Conservation (phyloP, 1,140 invertebrate species). For the Bilobella aurantiaca region DNA sequence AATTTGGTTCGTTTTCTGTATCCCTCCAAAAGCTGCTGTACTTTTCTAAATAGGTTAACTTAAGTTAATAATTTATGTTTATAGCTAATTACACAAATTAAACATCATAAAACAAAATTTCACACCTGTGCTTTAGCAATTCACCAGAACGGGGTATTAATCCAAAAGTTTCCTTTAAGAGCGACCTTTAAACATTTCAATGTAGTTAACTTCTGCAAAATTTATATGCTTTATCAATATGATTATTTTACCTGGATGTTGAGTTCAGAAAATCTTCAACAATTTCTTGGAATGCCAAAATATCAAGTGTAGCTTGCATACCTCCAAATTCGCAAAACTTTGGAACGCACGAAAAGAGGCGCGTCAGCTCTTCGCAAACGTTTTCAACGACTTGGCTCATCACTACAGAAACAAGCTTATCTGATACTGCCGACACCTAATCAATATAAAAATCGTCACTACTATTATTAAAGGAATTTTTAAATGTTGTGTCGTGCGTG, state of each 20-base stretch:
- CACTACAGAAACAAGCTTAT: conserved; percentile 60
- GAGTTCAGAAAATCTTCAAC: conserved; percentile 45
- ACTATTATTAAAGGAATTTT: no score
- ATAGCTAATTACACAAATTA: no score
- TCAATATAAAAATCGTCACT: conserved; percentile 22
- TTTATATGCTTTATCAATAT: background rate
- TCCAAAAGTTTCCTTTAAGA: conserved; percentile 26
- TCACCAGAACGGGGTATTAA: conserved; percentile 24
- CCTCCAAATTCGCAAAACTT: conserved; percentile 56
- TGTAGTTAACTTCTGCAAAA: background rate
- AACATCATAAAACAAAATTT: background rate
- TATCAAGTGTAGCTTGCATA: conserved; percentile 56
- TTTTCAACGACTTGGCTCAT: conserved; percentile 77
- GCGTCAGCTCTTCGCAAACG: conserved; percentile 77
- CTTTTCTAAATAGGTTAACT: conserved; percentile 22
- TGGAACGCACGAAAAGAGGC: conserved; percentile 68
- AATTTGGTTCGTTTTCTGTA: conserved; percentile 23
- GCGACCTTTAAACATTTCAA: conserved; percentile 11
- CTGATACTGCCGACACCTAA: conserved; percentile 68
- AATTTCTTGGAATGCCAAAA: conserved; percentile 48
- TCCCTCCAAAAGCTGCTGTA: conserved; percentile 24
- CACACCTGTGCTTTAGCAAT: conserved; percentile 19
- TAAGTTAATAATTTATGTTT: no score
- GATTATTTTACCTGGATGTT: conserved; percentile 45
- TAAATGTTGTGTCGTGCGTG: no score